Percentiles rank a stretch among this genome's conserved stretches.
These are phyloP conservation scores for Sussaba pulchella DNA, from an alignment of 2,888 invertebrate genomes.

Conservation along the genomic window DNA sequence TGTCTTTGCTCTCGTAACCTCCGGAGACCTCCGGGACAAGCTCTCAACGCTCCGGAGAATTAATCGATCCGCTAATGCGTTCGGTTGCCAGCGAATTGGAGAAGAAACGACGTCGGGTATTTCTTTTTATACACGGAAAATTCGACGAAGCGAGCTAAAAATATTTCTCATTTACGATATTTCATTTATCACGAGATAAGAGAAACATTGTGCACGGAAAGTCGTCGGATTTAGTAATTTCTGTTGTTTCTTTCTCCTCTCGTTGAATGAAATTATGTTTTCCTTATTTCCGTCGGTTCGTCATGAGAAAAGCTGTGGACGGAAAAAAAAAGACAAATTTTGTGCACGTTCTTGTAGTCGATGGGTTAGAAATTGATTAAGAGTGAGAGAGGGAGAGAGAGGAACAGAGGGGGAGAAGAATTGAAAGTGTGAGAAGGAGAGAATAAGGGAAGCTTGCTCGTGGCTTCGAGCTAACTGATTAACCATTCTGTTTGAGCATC, in stretches of 20 bases:
- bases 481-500: slow-evolving; percentile 47
- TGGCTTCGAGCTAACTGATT: slow-evolving; percentile 31
- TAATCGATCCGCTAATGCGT: slow-evolving; percentile 57
- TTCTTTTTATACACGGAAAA: not conserved
- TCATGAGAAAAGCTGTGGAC: too few relatives aligned
- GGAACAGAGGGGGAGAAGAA: slow-evolving; percentile 6
- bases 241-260: too few relatives aligned
- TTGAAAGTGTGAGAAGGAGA: slow-evolving; percentile 17
- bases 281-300: too few relatives aligned
- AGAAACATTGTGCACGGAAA: too few relatives aligned
- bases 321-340: too few relatives aligned
- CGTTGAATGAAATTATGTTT: too few relatives aligned
- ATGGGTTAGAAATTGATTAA: too few relatives aligned
- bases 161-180: slow-evolving; percentile 14
- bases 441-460: slow-evolving; percentile 27
- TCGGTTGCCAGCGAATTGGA: not conserved
- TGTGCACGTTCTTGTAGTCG: too few relatives aligned
- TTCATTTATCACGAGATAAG: not conserved
- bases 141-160: not conserved
- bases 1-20: slow-evolving; percentile 51
- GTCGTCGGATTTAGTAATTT: too few relatives aligned
- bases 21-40: slow-evolving; percentile 43
- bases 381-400: not conserved
- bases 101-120: not conserved
- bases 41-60: slow-evolving; percentile 51